Percentiles rank a stretch among this genome's conserved stretches.
These are phyloP conservation scores for Drosophila subobscura DNA, from an alignment of 1,140 invertebrate genomes.

Conservation along the genomic window DNA sequence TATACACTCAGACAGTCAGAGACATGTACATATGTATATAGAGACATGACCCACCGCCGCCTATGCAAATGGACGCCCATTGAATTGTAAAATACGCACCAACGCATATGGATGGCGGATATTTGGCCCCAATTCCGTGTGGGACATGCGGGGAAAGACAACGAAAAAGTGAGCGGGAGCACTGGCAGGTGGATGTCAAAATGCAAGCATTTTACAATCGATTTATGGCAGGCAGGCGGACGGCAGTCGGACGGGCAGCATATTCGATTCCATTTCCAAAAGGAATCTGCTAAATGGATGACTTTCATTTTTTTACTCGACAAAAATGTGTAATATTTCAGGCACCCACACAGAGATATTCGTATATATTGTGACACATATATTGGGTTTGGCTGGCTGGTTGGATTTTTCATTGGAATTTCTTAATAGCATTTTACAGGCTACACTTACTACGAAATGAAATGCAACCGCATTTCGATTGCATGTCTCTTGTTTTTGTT, in stretches of 20 bases:
- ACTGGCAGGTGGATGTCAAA: constrained; percentile 2
- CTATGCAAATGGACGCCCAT: constrained; percentile 71
- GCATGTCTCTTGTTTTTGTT: no score
- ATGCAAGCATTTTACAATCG: constrained; percentile 15
- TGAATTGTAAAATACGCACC: constrained; percentile 75
- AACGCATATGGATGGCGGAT: constrained; percentile 50
- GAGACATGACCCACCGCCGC: constrained; percentile 43
- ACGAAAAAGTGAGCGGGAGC: not conserved
- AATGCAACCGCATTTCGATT: no score
- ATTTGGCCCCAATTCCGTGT: not conserved
- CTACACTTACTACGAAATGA: no score
- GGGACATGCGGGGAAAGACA: constrained; percentile 11
- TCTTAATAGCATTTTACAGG: no score
- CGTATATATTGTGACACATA: no score
- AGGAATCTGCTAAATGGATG: no score
- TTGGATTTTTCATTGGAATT: no score
- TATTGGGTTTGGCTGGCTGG: no score
- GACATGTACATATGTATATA: constrained; percentile 31
- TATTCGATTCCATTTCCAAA: not conserved
- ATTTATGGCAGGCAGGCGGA: not conserved
- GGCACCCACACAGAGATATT: no score
- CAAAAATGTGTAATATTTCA: no score
- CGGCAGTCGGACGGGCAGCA: no score
- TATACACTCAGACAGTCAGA: constrained; percentile 11
- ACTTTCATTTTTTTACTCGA: no score